A percentile compares a stretch with the other conserved stretches of the same genome.
These are phyloP conservation scores for Hemibagrus guttatus DNA, from an alignment of 2,797 vertebrate genomes.

Conservation along the genomic window DNA sequence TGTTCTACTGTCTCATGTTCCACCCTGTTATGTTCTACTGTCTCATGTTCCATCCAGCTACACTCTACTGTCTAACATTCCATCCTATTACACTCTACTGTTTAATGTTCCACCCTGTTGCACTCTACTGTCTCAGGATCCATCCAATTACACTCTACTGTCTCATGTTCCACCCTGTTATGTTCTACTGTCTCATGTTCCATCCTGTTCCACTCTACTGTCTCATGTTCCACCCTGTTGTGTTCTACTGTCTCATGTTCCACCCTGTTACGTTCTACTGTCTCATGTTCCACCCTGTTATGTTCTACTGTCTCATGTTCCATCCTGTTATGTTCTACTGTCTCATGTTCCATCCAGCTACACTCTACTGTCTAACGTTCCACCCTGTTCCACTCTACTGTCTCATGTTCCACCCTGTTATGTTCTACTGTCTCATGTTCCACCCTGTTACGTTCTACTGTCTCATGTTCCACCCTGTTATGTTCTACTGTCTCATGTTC, in stretches of 20 bases:
- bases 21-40: not conserved
- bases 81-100: no score
- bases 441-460: not conserved
- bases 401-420: not conserved
- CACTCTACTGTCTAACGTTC: not conserved
- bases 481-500: not conserved
- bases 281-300: not conserved
- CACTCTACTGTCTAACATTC: no score
- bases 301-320: not conserved
- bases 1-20: not conserved
- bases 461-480: not conserved
- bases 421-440: not conserved
- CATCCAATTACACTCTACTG: not conserved
- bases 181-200: not conserved
- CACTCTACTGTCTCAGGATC: no score
- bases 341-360: not conserved
- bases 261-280: not conserved
- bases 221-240: not conserved
- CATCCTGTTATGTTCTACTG: not conserved
- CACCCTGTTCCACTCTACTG: not conserved
- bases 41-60: not conserved
- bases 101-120: no score
- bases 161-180: not conserved
- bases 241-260: not conserved
- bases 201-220: not conserved